Conservation (phyloP, 1,140 invertebrate species). For the Conopomorpha cramerella region DNA sequence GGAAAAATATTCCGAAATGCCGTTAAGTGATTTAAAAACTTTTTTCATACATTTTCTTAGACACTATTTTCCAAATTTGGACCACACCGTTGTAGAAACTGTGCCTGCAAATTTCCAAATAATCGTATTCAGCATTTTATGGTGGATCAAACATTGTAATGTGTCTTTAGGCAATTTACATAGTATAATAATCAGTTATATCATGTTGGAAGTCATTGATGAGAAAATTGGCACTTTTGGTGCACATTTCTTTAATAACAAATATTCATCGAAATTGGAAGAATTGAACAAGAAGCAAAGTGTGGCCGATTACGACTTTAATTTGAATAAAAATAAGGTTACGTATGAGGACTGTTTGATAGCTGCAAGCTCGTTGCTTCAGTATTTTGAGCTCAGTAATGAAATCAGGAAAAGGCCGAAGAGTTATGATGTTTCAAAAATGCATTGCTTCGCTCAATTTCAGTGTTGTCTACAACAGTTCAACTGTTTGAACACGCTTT, state of each 20-base stretch:
- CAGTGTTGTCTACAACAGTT: slow-evolving; percentile 69
- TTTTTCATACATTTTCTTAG: slow-evolving; percentile 49
- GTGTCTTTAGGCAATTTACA: slow-evolving; percentile 62
- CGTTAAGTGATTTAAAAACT: slow-evolving; percentile 26
- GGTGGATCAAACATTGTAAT: slow-evolving; percentile 66
- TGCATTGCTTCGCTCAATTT: slow-evolving; percentile 75
- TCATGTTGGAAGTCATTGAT: slow-evolving; percentile 67
- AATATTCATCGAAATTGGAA: slow-evolving; percentile 36
- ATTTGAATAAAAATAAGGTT: slow-evolving; percentile 48
- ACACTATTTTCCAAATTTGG: slow-evolving; percentile 44
- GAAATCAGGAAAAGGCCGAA: slow-evolving; percentile 64
- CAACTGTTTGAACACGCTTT: slow-evolving; percentile 67
- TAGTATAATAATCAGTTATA: slow-evolving; percentile 63
- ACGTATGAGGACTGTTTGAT: slow-evolving; percentile 64
- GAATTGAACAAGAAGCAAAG: slow-evolving; percentile 24
- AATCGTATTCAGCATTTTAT: slow-evolving; percentile 66
- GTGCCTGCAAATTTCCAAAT: slow-evolving; percentile 67
- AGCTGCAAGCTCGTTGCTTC: slow-evolving; percentile 63
- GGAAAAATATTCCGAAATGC: slow-evolving; percentile 29
- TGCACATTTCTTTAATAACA: slow-evolving; percentile 45
- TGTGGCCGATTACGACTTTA: slow-evolving; percentile 16
- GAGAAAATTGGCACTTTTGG: slow-evolving; percentile 60
- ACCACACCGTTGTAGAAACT: slow-evolving; percentile 34
- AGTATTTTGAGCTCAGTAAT: slow-evolving; percentile 67
- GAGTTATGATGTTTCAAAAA: slow-evolving; percentile 62